Evolutionary conservation across 2,113 vertebrate genomes (phyloP), one percentile per base, ranked within the genome.

Genomic region (Leuciscus idus): DNA sequence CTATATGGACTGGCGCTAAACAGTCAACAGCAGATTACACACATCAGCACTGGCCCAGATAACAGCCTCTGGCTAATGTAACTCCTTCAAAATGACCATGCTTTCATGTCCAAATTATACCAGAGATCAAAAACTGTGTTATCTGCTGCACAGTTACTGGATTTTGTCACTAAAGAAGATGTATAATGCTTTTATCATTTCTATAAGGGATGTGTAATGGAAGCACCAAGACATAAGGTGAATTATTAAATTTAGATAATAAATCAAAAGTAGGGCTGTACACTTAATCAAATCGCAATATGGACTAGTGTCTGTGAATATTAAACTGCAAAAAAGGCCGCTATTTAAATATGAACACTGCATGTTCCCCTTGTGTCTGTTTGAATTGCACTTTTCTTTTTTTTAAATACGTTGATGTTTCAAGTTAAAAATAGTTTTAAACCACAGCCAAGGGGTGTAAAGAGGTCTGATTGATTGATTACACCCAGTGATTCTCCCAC

Each of bases 381-480:
- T 12, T 64, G 26, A 15, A 28, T 66, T 10, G 43, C 43, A 6
- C 26, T 6, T 26, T 26, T 62, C 26, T 62, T 59, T 21, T 10
- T 23, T n/a, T 2, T 30, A 30, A 2, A 30, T 43, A 43, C 8
- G 8, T 9, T 70, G 68, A 23, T 72, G 33, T 39, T 2, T 19
- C 23, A 59, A 70, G 66, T 72, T 72, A 72, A 72, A 70, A 72
- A 23, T 39, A 23, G 8, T 72, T 72, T 39, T n/a, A 43, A 72
- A 72, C 21, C 4, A 15, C 50, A 52, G 15, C 50, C 50, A 52
- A 52, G 4, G 15, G 50, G 50, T 50, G 48, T 50, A 50, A 4
- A 61, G n/a, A 9, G 36, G 39, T 81, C 26, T 64, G 26, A n/a
- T 48, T 62, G 78, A 64, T 81, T 64, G 59, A 81, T 81, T 48